Base-by-base conservation (phyloP, 1,140 invertebrate species). In the Triops cancriformis region DNA sequence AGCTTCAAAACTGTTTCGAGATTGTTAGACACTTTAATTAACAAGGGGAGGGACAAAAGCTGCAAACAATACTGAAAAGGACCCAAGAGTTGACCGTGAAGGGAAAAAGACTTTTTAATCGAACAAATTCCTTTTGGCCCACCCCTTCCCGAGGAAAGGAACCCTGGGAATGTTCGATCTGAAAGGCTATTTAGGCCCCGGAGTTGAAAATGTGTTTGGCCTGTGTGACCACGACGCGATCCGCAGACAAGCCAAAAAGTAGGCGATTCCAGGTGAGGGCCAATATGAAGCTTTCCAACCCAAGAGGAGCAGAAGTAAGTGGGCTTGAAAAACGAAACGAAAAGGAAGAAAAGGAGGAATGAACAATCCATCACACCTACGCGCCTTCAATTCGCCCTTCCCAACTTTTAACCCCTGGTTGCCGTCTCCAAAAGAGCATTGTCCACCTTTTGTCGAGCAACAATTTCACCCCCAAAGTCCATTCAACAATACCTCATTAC, bases 401-500 rank as follows among this genome's bases (percentile, higher is more conserved):
- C 51, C 51, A 64, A 23, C n/a, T 64, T 64, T 64, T 64, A 64
- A 64, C 51, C 51, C 51, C 51, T 5, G 51, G 51, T 64, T 37
- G 7, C 31, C 31, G 7, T 64, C 51, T 64, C 6, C 51, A 18
- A 64, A 64, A 64, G 31, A 18, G 11, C 51, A 64, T 64, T 64
- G 51, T 64, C 51, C 51, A 64, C 51, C 51, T 64, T 64, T 18
- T 64, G 3, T 18, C 23, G 18, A 18, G 23, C 3, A n/a, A 64
- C 51, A 64, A 64, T 64, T 64, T 64, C 51, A 64, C 51, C 51
- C 51, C 51, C 51, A n/a, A 64, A 64, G 2, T 23, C 23, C 51
- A 64, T 23, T 23, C n/a, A 64, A 64, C 51, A 64, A 64, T 64
- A 64, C 51, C 51, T 64, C 51, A 64, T 64, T 64, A 64, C 51